Evolutionary conservation across 2,888 invertebrate species (phyloP).

Genomic region (Megastigmus dorsalis): DNA sequence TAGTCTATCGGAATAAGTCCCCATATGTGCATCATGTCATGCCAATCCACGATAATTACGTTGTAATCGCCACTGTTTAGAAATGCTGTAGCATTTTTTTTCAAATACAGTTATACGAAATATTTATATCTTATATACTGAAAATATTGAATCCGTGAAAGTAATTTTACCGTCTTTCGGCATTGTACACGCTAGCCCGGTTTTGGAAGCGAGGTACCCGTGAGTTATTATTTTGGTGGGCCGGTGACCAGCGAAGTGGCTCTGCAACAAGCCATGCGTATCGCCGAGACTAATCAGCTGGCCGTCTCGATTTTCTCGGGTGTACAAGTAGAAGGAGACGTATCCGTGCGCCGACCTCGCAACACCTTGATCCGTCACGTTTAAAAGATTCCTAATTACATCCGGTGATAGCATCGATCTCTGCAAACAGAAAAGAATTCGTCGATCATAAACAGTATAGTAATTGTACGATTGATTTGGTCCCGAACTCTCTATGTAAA

Average conservation of each 20-base stretch:
- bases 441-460: too few species aligned
- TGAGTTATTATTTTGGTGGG: conserved; percentile 66
- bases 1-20: conserved; percentile 52
- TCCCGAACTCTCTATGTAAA: too few species aligned
- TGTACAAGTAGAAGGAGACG: conserved; percentile 63
- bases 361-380: too few species aligned
- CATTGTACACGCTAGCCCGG: conserved; percentile 56
- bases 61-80: conserved; percentile 61
- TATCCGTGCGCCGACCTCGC: conserved; percentile 1
- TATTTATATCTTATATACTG: not conserved
- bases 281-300: conserved; percentile 58
- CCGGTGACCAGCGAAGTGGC: conserved; percentile 59
- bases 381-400: too few species aligned
- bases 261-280: conserved; percentile 51
- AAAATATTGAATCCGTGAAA: not conserved
- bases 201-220: conserved; percentile 62
- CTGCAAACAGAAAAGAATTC: conserved; percentile 17
- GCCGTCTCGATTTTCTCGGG: conserved; percentile 52
- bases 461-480: too few species aligned
- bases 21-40: conserved; percentile 54
- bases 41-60: conserved; percentile 66
- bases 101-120: too few species aligned
- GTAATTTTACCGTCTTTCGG: conserved; percentile 63
- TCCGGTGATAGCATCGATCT: not conserved
- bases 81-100: conserved; percentile 60